These are phyloP conservation scores for Cheirogaleus major DNA, from an alignment of 2,797 vertebrate species.

Conservation along the genomic window DNA sequence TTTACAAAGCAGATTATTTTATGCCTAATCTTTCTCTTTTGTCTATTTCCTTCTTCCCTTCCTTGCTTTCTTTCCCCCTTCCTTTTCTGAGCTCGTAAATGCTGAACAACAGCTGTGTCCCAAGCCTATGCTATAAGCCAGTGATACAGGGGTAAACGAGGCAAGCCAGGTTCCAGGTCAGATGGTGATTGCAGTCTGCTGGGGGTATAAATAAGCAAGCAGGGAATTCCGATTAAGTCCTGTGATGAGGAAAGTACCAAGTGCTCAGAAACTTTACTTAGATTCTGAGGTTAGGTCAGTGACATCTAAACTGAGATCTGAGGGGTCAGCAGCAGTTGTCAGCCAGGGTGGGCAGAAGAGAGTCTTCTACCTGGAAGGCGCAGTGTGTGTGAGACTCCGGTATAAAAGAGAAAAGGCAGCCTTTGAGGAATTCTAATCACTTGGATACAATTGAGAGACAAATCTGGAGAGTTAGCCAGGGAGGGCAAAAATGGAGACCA, in stretches of 20 bases:
- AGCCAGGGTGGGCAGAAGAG: neutral
- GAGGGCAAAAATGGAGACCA: neutral
- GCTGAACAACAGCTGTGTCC: neutral
- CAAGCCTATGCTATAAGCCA: neutral
- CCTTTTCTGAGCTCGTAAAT: neutral
- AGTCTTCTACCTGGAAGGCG: neutral
- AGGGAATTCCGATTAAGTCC: neutral
- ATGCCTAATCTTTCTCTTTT: neutral
- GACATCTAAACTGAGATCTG: neutral
- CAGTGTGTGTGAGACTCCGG: accelerated
- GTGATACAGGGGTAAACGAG: neutral
- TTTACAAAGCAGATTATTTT: neutral
- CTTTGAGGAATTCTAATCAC: neutral
- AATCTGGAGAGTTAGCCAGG: neutral
- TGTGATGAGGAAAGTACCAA: neutral
- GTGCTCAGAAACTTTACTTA: neutral
- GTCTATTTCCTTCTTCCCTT: neutral
- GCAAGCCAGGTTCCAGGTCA: neutral
- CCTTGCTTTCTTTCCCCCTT: neutral
- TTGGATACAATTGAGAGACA: neutral
- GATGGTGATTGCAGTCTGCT: neutral
- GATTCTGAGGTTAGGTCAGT: neutral
- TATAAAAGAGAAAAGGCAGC: neutral
- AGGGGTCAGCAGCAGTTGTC: neutral
- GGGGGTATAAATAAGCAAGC: neutral